Base-by-base conservation (phyloP, 2,888 invertebrate species). In the Plagodis pulveraria region DNA sequence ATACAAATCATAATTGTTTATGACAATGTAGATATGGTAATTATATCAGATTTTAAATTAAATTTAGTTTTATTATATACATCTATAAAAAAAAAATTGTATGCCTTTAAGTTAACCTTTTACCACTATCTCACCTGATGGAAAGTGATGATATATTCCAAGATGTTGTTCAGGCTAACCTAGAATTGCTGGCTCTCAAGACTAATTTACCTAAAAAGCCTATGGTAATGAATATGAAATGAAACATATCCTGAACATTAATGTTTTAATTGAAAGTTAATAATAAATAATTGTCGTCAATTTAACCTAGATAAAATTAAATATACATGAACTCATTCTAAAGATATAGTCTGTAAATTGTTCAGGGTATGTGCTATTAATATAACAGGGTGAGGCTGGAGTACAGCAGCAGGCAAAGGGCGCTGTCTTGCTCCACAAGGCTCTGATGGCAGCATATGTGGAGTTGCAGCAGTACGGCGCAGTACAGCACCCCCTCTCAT, bases 331-430 rank as follows among this genome's bases (percentile, higher is more conserved):
- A 80, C 72, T 89, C 78, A 92, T 77, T 91, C 91, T 83, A 91
- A 76, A 48, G 91, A 86, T 80, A 92, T 91, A 81, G 91, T 90
- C 81, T 91, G 91, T 83, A 92, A 73, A 68, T 87, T 90, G 80
- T 88, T 90, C 67, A 90, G 76, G 61, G 86, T 83, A 70, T 90
- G 92, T 41, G 91, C 78, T 50, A 91, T 91, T 41, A 91, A 77
- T 56, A 91, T 86, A 65, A 92, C 88, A 40, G 91, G 91, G 63
- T 89, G 91, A 0, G 90, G 90, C 65, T 88, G 89, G 32, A 90
- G 76, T n/a, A 90, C 66, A 38, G 87, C 84, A 5, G 87, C 66
- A 6, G 82, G 69, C 34, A 87, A 76, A 0, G 89, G 82, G n/a
- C 87, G 84, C 64, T 87, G 85, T n/a, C 89, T 82, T 2, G 90